These are phyloP conservation scores for Campoletis raptor DNA, from an alignment of 2,888 invertebrate species.

Conservation along the genomic window DNA sequence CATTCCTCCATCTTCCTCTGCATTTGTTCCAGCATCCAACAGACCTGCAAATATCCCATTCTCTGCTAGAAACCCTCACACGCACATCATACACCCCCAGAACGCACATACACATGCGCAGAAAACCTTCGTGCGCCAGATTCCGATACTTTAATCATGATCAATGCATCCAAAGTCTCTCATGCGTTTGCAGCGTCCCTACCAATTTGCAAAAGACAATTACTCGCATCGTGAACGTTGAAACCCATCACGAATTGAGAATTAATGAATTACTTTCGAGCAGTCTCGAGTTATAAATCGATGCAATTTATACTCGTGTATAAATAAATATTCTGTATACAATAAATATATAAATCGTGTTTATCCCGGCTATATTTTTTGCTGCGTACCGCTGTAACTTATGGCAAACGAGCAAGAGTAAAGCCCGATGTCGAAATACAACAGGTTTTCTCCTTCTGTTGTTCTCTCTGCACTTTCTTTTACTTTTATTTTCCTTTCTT, in stretches of 20 bases:
- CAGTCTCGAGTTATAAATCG: neutral
- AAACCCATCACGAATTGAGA: slow-evolving; percentile 17
- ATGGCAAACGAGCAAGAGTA: neutral
- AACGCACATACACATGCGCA: slow-evolving; percentile 1
- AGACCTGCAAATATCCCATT: slow-evolving; percentile 54
- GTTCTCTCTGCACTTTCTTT: neutral
- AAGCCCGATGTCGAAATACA: slow-evolving; percentile 26
- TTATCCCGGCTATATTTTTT: neutral
- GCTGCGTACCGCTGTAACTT: slow-evolving; percentile 15
- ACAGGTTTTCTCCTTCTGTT: slow-evolving; percentile 20
- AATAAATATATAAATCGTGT: slow-evolving; percentile 25
- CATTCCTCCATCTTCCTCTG: slow-evolving; percentile 46
- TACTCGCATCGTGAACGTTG: slow-evolving; percentile 49
- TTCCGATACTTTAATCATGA: slow-evolving; percentile 40
- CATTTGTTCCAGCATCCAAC: slow-evolving; percentile 53
- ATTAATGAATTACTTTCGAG: slow-evolving; percentile 39
- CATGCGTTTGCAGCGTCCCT: slow-evolving; percentile 30
- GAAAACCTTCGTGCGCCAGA: neutral
- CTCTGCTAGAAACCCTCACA: slow-evolving; percentile 15
- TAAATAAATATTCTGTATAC: neutral
- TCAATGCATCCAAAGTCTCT: slow-evolving; percentile 43
- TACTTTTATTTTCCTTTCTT: neutral
- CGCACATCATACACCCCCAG: neutral
- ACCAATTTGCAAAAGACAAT: slow-evolving; percentile 48
- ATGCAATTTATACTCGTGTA: neutral